Evolutionary conservation across 2,888 invertebrate genomes (phyloP).

Genomic region (Yponomeuta sedellus): DNA sequence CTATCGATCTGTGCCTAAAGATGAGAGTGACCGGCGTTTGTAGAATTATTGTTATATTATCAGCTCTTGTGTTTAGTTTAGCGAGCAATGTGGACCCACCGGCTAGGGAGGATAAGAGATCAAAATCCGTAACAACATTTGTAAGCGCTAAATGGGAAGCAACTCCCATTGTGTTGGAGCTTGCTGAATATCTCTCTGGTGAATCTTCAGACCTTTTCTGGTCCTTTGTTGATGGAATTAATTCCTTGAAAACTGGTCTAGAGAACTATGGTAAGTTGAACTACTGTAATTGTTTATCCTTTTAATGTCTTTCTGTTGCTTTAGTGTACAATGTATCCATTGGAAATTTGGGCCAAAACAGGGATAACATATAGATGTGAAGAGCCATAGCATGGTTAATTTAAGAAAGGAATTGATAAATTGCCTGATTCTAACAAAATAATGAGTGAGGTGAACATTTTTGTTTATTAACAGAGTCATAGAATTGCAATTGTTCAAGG

Average conservation of each 20-base stretch:
- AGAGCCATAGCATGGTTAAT: too few species aligned
- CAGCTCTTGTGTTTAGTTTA: slow-evolving; percentile 26
- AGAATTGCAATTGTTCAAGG: too few species aligned
- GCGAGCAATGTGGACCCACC: slow-evolving; percentile 40
- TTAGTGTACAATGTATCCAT: too few species aligned
- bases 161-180: slow-evolving; percentile 93
- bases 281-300: not conserved
- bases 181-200: slow-evolving; percentile 89
- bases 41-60: not conserved
- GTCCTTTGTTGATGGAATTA: slow-evolving; percentile 85
- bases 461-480: too few species aligned
- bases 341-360: too few species aligned
- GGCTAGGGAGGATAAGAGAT: slow-evolving; percentile 66
- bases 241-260: slow-evolving; percentile 77
- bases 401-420: too few species aligned
- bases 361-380: too few species aligned
- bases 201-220: slow-evolving; percentile 89
- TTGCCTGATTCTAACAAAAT: not conserved
- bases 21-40: slow-evolving; percentile 10
- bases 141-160: slow-evolving; percentile 97
- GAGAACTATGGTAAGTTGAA: slow-evolving; percentile 75
- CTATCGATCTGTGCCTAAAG: not conserved
- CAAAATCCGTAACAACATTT: slow-evolving; percentile 89
- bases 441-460: too few species aligned
- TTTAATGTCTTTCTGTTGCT: too few species aligned